A percentile compares a stretch with the other conserved stretches of the same genome.
Conservation (phyloP, 2,113 vertebrate species). For the Thalassarche chlororhynchos region DNA sequence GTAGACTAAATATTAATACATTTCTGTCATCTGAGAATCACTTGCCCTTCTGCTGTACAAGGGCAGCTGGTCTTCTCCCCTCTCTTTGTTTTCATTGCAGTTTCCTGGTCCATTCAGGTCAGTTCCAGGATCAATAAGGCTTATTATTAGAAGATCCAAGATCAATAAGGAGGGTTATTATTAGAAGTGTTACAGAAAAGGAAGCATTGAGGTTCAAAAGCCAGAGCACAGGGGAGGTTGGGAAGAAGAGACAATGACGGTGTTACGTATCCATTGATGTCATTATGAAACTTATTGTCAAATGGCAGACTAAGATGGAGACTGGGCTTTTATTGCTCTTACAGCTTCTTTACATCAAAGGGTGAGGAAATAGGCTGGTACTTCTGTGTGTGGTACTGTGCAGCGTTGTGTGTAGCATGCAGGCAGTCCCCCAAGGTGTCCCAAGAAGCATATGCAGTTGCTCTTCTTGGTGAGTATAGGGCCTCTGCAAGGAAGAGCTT, state of each 20-base stretch:
- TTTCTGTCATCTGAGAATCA: neutral
- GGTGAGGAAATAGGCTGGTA: neutral
- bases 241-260: neutral
- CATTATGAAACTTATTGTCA: neutral
- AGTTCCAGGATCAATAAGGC: neutral
- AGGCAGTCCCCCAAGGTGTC: neutral
- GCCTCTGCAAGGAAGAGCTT: neutral
- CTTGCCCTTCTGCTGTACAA: neutral
- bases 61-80: neutral
- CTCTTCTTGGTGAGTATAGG: neutral
- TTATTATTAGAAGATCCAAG: neutral
- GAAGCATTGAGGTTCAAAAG: neutral
- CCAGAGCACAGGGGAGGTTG: neutral
- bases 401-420: fast-evolving
- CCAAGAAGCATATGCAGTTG: neutral
- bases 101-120: neutral
- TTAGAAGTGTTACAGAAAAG: neutral
- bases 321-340: neutral
- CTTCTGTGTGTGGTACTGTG: neutral
- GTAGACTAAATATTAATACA: neutral
- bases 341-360: neutral
- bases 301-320: neutral
- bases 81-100: neutral
- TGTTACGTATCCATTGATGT: neutral
- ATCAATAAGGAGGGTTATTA: neutral